Conservation (phyloP, 2,888 invertebrate species). For the Ceriagrion tenellum region DNA sequence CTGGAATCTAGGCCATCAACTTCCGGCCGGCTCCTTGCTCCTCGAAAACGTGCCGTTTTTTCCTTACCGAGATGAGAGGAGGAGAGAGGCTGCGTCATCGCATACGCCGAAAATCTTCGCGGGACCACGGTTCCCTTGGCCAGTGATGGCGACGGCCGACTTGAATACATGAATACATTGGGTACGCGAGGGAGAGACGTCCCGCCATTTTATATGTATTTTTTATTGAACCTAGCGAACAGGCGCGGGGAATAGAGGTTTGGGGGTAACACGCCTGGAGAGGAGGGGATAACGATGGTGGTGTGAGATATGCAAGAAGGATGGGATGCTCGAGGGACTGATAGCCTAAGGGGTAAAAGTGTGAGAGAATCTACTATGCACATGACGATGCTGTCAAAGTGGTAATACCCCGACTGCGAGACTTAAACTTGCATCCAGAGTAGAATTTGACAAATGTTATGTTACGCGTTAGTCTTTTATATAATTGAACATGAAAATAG, state of each 20-base stretch:
- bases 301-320: background rate
- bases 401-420: too few species aligned
- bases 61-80: background rate
- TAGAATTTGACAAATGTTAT: too few species aligned
- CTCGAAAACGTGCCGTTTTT: background rate
- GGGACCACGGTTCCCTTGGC: background rate
- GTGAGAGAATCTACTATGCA: too few species aligned
- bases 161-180: slow-evolving; percentile 61
- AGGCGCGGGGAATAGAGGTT: background rate
- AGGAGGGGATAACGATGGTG: background rate
- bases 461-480: too few species aligned
- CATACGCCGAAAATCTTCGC: background rate
- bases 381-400: too few species aligned
- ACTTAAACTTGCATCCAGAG: too few species aligned
- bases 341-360: too few species aligned
- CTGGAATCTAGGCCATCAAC: slow-evolving; percentile 26
- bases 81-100: background rate
- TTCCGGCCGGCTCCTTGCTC: background rate
- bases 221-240: slow-evolving; percentile 20
- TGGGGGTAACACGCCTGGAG: background rate
- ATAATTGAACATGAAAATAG: too few species aligned
- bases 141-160: background rate
- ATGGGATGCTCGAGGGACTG: too few species aligned
- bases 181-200: background rate
- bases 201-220: background rate